Evolutionary conservation across 2,888 invertebrate species (phyloP).

Genomic region (Drosophila colorata): DNA sequence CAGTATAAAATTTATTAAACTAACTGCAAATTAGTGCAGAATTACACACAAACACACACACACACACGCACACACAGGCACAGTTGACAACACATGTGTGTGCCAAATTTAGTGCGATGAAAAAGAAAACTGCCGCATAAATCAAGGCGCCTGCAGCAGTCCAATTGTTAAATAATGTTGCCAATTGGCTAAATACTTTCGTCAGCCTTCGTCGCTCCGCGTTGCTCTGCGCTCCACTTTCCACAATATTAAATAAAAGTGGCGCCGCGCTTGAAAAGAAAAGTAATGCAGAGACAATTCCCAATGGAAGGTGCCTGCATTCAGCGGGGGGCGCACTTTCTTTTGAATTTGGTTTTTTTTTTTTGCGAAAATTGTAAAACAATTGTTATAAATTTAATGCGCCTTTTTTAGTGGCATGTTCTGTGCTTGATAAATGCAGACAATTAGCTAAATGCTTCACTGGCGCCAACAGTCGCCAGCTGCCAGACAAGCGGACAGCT

Average conservation of each 20-base stretch:
- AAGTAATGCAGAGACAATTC: slow-evolving; percentile 40
- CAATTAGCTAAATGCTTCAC: slow-evolving; percentile 76
- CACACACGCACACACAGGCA: slow-evolving; percentile 1
- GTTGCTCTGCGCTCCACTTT: slow-evolving; percentile 41
- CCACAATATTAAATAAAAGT: slow-evolving; percentile 53
- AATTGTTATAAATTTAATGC: slow-evolving; percentile 77
- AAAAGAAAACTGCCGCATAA: slow-evolving; percentile 60
- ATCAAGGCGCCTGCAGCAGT: slow-evolving; percentile 54
- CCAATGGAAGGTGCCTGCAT: slow-evolving; percentile 8
- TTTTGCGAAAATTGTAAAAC: slow-evolving; percentile 69
- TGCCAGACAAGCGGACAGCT: slow-evolving; percentile 34
- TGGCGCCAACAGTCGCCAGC: slow-evolving; percentile 67
- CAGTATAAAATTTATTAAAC: slow-evolving; percentile 71
- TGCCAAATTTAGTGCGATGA: slow-evolving; percentile 39
- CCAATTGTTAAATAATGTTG: slow-evolving; percentile 62
- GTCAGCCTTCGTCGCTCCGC: slow-evolving; percentile 22
- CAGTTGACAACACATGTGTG: slow-evolving; percentile 37
- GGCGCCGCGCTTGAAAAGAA: slow-evolving; percentile 65
- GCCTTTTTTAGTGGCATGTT: slow-evolving; percentile 42
- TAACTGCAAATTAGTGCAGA: slow-evolving; percentile 72
- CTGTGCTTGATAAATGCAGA: slow-evolving; percentile 74
- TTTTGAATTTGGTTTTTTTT: slow-evolving; percentile 31
- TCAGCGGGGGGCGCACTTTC: slow-evolving; percentile 11
- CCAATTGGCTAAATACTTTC: slow-evolving; percentile 74
- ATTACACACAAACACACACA: slow-evolving; percentile 44